These are phyloP conservation scores for Pseudorasbora parva DNA, from an alignment of 2,113 vertebrate genomes.

Conservation along the genomic window DNA sequence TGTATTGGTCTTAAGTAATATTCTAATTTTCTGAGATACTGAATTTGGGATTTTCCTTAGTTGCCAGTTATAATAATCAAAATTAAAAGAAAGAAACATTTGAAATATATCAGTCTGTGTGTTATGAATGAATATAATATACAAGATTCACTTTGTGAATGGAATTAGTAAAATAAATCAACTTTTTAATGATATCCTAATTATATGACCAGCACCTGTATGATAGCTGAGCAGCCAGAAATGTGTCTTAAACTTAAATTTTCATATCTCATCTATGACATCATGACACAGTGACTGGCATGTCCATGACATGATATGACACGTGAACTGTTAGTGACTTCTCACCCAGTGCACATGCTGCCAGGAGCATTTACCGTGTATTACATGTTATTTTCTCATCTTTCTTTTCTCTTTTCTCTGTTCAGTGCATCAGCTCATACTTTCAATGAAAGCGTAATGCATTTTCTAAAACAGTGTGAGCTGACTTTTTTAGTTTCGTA, in stretches of 20 bases:
- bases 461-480: background rate
- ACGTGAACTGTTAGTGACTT: slow-evolving; percentile 26
- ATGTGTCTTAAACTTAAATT: background rate
- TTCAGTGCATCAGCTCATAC: background rate
- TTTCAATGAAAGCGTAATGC: background rate
- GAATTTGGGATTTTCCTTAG: too few species aligned
- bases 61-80: too few species aligned
- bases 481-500: background rate
- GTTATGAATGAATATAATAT: too few species aligned
- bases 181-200: too few species aligned
- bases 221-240: background rate
- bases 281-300: slow-evolving; percentile 13
- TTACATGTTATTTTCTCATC: background rate
- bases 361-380: background rate
- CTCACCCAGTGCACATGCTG: background rate
- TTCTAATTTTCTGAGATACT: too few species aligned
- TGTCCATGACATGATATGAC: background rate
- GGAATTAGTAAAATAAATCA: too few species aligned
- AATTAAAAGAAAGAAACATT: too few species aligned
- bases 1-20: too few species aligned
- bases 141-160: too few species aligned
- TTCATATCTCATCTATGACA: background rate
- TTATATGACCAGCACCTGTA: too few species aligned
- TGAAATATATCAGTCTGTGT: too few species aligned
- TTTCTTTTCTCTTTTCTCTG: background rate